phyloP scores from a whole-genome alignment of 2,888 invertebrate genomes.

The Alsophila aescularia region DNA sequence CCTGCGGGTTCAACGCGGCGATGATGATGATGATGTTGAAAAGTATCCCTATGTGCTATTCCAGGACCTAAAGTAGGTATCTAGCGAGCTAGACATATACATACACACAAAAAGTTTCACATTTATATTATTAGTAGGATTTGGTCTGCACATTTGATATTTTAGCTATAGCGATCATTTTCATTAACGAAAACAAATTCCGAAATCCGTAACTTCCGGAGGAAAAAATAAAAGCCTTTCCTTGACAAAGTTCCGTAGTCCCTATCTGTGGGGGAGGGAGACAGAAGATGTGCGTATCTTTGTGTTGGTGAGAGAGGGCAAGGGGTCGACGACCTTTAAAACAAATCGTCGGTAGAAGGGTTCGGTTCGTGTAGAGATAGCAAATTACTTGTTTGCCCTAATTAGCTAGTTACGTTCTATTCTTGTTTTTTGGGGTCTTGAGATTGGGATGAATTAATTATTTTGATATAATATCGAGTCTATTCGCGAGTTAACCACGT shows the following conservation, averaged over 20 bases:
- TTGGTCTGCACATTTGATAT: too few relatives aligned
- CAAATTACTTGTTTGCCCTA: conserved; percentile 45
- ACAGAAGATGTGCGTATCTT: conserved; percentile 51
- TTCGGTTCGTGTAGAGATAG: conserved; percentile 75
- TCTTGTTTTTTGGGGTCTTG: too few relatives aligned
- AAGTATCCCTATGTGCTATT: too few relatives aligned
- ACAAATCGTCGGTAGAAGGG: conserved; percentile 82
- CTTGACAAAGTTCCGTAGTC: conserved; percentile 70
- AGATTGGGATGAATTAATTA: too few relatives aligned
- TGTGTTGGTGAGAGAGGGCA: conserved; percentile 59
- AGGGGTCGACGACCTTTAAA: conserved; percentile 82
- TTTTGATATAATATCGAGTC: too few relatives aligned
- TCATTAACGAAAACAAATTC: conserved; percentile 35
- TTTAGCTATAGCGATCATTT: conserved; percentile 12
- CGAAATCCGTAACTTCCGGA: conserved; percentile 70
- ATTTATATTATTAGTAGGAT: too few relatives aligned
- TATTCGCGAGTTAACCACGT: too few relatives aligned
- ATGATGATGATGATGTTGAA: too few relatives aligned
- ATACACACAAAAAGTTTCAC: too few relatives aligned
- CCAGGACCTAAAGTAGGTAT: too few relatives aligned
- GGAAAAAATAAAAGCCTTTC: conserved; percentile 68
- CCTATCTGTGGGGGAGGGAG: conserved; percentile 66
- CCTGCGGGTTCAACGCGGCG: too few relatives aligned
- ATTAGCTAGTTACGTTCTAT: conserved; percentile 36
- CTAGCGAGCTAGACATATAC: too few relatives aligned